Evolutionary conservation across 2,797 vertebrate species (phyloP).

Genomic region (Smutsia temminckii): DNA sequence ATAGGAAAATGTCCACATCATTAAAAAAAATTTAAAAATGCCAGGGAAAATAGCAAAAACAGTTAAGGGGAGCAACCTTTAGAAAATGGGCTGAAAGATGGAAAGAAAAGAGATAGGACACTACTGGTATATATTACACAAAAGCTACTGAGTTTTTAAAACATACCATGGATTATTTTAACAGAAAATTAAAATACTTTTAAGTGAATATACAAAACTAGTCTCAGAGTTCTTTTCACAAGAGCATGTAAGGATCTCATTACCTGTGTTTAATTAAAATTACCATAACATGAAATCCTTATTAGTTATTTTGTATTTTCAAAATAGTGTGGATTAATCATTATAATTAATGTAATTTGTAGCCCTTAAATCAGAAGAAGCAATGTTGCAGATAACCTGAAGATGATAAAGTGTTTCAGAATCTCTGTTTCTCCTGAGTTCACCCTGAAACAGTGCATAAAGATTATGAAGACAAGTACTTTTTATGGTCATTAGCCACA

Average conservation of each 20-base stretch:
- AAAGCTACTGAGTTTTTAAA: background rate
- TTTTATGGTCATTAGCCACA: background rate
- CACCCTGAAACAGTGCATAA: background rate
- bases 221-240: background rate
- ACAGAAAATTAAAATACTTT: background rate
- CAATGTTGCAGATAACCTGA: background rate
- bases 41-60: background rate
- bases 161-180: background rate
- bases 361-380: background rate
- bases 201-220: background rate
- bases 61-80: background rate
- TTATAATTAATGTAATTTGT: background rate
- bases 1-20: background rate
- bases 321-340: background rate
- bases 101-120: background rate
- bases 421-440: constrained; percentile 5
- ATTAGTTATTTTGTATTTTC: background rate
- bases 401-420: background rate
- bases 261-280: constrained; percentile 4
- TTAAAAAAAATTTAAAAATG: background rate
- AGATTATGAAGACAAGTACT: background rate
- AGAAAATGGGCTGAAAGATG: background rate
- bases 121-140: background rate
- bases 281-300: background rate
- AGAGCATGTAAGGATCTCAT: background rate